These are phyloP conservation scores for Bovichtus diacanthus DNA, from an alignment of 2,797 vertebrate genomes.

Conservation along the genomic window DNA sequence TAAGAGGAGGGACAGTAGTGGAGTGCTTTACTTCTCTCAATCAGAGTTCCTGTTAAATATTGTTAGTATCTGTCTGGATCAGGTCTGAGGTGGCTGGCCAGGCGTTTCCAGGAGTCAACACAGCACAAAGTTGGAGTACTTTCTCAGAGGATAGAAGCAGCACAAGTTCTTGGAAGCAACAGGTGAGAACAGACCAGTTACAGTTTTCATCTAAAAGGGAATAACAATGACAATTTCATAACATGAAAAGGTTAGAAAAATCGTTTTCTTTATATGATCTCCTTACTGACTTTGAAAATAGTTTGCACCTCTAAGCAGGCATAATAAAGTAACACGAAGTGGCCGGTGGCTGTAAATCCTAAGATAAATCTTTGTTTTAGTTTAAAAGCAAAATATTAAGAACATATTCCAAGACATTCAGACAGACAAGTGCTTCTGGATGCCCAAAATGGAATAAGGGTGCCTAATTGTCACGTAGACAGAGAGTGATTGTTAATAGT, in stretches of 20 bases:
- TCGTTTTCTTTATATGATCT: not conserved
- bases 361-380: not conserved
- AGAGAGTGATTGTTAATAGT: not conserved
- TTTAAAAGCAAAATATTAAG: not conserved
- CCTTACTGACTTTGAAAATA: not conserved
- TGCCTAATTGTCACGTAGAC: not conserved
- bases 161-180: not conserved
- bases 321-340: not conserved
- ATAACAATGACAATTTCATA: not conserved
- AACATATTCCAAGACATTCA: not conserved
- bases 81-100: not conserved
- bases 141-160: not conserved
- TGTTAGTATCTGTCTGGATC: not conserved
- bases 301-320: not conserved
- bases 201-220: not conserved
- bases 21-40: not conserved
- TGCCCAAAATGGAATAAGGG: not conserved
- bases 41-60: not conserved
- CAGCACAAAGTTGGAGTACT: not conserved
- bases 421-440: not conserved
- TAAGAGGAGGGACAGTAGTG: slow-evolving; percentile 2
- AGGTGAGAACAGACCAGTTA: not conserved
- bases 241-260: not conserved
- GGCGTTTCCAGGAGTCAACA: not conserved
- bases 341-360: not conserved